Percentiles rank a stretch among this genome's conserved stretches.
phyloP scores from a whole-genome alignment of 2,888 invertebrate species.

The Dryobotodes eremita region DNA sequence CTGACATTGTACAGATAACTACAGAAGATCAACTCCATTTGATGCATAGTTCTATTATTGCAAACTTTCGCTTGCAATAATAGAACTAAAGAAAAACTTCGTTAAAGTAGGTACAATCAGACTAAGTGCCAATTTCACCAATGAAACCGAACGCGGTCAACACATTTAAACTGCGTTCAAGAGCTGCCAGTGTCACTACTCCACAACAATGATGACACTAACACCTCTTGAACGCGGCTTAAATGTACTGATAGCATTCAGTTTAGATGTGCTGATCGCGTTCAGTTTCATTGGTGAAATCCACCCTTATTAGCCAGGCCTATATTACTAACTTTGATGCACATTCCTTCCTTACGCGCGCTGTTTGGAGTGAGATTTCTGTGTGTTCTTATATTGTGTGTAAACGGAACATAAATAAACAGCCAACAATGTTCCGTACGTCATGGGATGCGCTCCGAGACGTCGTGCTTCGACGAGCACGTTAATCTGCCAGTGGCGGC shows the following conservation, averaged over 20 bases:
- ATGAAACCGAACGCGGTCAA: no score
- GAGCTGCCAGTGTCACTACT: no score
- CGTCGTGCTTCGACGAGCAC: conserved; percentile 1
- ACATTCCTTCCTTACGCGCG: neutral
- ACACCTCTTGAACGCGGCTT: no score
- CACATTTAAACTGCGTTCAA: no score
- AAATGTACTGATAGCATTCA: no score
- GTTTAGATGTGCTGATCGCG: no score
- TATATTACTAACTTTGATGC: neutral
- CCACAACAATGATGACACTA: no score
- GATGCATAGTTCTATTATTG: no score
- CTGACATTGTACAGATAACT: neutral
- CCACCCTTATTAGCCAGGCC: no score
- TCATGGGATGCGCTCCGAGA: conserved; percentile 1
- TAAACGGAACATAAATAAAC: conserved; percentile 30
- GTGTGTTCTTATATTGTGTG: neutral
- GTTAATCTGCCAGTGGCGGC: conserved; percentile 1
- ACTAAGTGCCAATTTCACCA: no score
- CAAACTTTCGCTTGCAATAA: neutral
- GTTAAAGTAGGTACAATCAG: neutral
- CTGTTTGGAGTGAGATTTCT: neutral
- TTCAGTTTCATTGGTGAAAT: no score
- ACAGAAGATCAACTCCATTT: neutral
- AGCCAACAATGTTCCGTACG: conserved; percentile 13
- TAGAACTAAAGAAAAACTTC: neutral